These are phyloP conservation scores for Bagarius yarrelli DNA, from an alignment of 2,113 vertebrate species.

Conservation along the genomic window DNA sequence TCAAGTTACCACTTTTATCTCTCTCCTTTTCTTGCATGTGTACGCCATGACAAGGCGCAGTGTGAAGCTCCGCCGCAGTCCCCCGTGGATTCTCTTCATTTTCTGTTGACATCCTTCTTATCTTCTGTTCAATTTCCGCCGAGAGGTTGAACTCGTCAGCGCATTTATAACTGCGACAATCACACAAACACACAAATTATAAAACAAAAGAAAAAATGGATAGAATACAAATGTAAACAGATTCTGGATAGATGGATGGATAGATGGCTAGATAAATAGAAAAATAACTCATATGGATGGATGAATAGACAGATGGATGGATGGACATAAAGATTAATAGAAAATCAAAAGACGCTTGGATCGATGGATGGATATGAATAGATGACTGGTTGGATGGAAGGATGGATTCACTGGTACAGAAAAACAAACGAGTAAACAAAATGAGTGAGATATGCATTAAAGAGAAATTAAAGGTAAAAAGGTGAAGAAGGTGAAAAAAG, in stretches of 20 bases:
- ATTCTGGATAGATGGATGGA: not conserved
- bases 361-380: not conserved
- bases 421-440: not conserved
- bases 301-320: not conserved
- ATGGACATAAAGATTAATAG: not conserved
- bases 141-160: not conserved
- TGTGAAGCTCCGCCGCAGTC: constrained; percentile 20
- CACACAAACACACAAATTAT: constrained; percentile 1
- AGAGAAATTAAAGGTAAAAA: too few species aligned
- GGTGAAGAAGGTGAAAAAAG: not conserved
- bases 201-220: not conserved
- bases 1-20: constrained; percentile 24
- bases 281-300: not conserved
- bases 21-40: not conserved
- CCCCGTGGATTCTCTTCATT: constrained; percentile 39
- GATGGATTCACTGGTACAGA: not conserved
- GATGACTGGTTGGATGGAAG: not conserved
- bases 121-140: constrained; percentile 9
- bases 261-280: not conserved
- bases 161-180: constrained; percentile 10
- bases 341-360: not conserved
- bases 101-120: constrained; percentile 29
- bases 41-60: constrained; percentile 32
- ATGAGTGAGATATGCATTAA: too few species aligned
- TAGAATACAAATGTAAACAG: constrained; percentile 6